phyloP scores from a whole-genome alignment of 2,113 vertebrate species.

The Gymnogyps californianus region DNA sequence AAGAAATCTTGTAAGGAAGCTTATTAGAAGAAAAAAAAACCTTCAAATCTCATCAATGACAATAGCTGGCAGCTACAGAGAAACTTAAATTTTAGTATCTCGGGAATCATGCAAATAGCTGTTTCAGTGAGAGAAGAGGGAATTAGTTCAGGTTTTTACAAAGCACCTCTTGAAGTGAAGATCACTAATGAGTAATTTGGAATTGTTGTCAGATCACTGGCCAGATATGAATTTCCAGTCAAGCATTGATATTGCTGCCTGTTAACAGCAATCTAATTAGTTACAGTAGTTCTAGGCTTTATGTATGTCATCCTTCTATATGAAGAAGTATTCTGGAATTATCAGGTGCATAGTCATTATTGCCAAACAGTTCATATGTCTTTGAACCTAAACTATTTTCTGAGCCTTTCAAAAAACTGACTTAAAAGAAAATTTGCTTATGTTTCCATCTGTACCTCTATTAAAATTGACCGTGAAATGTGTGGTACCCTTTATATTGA shows the following conservation, averaged over 20 bases:
- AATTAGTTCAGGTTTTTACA: background rate
- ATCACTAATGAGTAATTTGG: slow-evolving; percentile 12
- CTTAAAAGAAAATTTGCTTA: background rate
- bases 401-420: background rate
- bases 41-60: background rate
- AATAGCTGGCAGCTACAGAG: background rate
- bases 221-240: background rate
- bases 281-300: background rate
- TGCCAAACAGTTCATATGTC: background rate
- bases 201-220: slow-evolving; percentile 32
- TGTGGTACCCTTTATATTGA: background rate
- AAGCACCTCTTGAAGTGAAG: slow-evolving; percentile 18
- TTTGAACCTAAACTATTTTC: background rate
- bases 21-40: background rate
- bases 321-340: background rate
- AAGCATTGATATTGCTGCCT: background rate
- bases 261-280: slow-evolving; percentile 13
- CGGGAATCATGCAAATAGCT: background rate
- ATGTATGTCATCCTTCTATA: background rate
- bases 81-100: background rate
- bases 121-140: background rate
- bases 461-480: background rate
- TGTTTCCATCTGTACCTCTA: background rate
- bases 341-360: background rate
- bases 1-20: background rate